Evolutionary conservation across 2,797 vertebrate genomes (phyloP), one percentile per base, ranked within the genome.

Genomic region (Novumbra hubbsi): DNA sequence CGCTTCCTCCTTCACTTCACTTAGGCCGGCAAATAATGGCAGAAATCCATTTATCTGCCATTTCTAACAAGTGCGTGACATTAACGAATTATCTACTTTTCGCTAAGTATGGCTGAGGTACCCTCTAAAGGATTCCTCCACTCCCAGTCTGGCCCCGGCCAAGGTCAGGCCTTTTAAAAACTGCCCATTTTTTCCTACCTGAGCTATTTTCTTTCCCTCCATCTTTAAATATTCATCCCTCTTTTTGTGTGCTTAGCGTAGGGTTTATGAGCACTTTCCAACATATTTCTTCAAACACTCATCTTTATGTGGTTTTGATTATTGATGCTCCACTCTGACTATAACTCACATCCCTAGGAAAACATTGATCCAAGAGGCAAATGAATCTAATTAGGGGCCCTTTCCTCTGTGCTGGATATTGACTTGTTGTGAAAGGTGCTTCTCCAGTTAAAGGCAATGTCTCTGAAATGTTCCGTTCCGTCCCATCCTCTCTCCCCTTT

Each of bases 41-140:
- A 89, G 88, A 91, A 94, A 94, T 95, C 93, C 94, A 95, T 95
- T 95, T 95, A 94, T 95, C 93, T 93, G 91, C 93, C 93, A 93
- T 95, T 95, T 94, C 92, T 91, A 94, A 93, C 93, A 93, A 93
- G 91, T 94, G 90, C 88, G 92, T 92, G 94, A 94, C 94, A 93
- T 93, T 94, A 95, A 94, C 90, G 91, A 95, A 95, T 94, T 92
- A 94, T 93, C 91, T 93, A 91, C 93, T 92, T 94, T 94, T 94
- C 92, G 88, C 92, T 94, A 93, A 94, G 94, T 94, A 93, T 93
- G 92, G 89, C 88, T 88, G 90, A 93, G 92, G 92, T 93, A 92
- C 92, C 92, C 92, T 92, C 92, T 90, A 83, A 93, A 94, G 91
- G 89, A 92, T 93, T 93, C 92, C 89, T 88, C 82, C 86, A 88